Conservation (phyloP, 2,888 invertebrate species). For the Aplocera efformata region DNA sequence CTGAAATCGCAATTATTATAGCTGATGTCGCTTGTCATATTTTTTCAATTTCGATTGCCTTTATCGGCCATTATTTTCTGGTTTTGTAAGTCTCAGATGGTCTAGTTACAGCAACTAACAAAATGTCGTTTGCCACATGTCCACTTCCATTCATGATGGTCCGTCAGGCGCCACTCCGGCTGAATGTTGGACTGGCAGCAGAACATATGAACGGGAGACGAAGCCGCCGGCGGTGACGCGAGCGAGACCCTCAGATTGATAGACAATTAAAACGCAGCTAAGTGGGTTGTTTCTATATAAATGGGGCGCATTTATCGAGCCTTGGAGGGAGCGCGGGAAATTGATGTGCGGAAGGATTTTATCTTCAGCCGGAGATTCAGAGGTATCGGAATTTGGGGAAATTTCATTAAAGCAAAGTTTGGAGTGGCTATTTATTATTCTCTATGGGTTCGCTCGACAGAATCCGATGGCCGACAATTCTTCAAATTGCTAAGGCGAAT, state of each 20-base stretch:
- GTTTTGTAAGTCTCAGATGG: too few species aligned
- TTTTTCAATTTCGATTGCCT: too few species aligned
- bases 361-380: conserved; percentile 20
- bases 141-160: too few species aligned
- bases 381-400: conserved; percentile 22
- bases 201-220: not conserved
- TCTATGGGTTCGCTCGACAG: conserved; percentile 14
- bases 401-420: conserved; percentile 21
- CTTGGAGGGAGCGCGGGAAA: conserved; percentile 26
- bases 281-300: conserved; percentile 33
- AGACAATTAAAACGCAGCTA: conserved; percentile 39
- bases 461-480: conserved; percentile 5
- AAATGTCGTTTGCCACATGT: too few species aligned
- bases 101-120: too few species aligned
- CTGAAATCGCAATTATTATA: not conserved
- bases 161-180: too few species aligned
- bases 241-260: conserved; percentile 33
- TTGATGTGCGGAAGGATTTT: conserved; percentile 35
- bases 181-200: too few species aligned
- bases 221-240: not conserved
- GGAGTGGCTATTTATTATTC: conserved; percentile 21
- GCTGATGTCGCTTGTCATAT: too few species aligned
- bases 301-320: conserved; percentile 36
- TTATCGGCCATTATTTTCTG: too few species aligned
- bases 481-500: not conserved